Evolutionary conservation across 2,113 vertebrate species (phyloP).

Genomic region (Phrynosoma platyrhinos): DNA sequence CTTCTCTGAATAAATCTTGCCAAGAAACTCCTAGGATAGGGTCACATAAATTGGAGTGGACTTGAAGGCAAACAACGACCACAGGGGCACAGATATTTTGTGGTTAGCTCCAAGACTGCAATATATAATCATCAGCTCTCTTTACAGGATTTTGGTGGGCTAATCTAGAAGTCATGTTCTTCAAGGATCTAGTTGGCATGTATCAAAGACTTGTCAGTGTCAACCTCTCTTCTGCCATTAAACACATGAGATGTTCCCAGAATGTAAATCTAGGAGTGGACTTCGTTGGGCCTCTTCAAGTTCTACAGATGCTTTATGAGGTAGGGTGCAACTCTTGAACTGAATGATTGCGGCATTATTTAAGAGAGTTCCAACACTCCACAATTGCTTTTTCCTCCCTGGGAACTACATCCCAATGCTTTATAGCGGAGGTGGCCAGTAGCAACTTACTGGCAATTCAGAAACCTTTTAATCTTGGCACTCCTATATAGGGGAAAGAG

Average conservation of each 20-base stretch:
- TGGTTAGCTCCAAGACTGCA: no score
- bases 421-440: neutral
- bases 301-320: conserved; percentile 67
- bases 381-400: neutral
- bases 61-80: no score
- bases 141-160: conserved; percentile 66
- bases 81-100: neutral
- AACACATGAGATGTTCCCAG: fast-evolving
- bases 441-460: neutral
- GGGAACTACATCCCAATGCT: neutral
- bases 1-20: no score
- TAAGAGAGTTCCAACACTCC: neutral
- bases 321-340: conserved; percentile 44
- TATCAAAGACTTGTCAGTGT: conserved; percentile 25
- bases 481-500: no score
- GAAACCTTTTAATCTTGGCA: neutral
- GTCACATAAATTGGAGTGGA: no score
- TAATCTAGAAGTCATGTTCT: conserved; percentile 52
- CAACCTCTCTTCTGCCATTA: fast-evolving
- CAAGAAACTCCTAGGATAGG: no score
- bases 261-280: fast-evolving
- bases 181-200: conserved; percentile 39
- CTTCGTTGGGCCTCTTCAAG: neutral
- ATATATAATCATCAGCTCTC: conserved; percentile 9
- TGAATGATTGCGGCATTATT: neutral